A percentile compares a stretch with the other conserved stretches of the same genome.
Conservation (phyloP, 2,888 invertebrate genomes). For the Herminia tarsipennalis region DNA sequence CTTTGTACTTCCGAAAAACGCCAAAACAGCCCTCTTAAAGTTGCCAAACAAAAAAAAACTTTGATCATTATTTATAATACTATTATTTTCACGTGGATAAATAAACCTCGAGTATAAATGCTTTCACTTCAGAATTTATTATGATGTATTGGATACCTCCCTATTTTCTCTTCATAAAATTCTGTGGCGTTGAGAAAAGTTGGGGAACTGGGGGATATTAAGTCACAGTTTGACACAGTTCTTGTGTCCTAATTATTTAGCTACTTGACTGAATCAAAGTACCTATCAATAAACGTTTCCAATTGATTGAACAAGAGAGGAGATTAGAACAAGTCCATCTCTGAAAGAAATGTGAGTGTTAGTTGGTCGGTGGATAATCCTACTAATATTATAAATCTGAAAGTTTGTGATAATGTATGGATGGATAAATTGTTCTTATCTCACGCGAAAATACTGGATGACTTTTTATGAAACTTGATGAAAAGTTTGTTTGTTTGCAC, state of each 20-base stretch:
- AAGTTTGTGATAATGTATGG: too few relatives aligned
- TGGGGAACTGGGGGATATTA: slow-evolving; percentile 61
- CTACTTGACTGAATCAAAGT: slow-evolving; percentile 70
- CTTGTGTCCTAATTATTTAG: slow-evolving; percentile 70
- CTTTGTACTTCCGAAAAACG: slow-evolving; percentile 37
- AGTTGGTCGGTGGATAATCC: too few relatives aligned
- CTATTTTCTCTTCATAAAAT: slow-evolving; percentile 56
- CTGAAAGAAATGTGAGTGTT: too few relatives aligned
- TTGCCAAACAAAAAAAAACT: slow-evolving; percentile 58
- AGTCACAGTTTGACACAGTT: slow-evolving; percentile 61
- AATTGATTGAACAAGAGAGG: too few relatives aligned
- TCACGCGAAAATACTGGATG: too few relatives aligned
- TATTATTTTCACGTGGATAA: slow-evolving; percentile 64
- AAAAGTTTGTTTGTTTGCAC: too few relatives aligned
- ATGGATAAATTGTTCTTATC: too few relatives aligned
- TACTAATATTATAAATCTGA: too few relatives aligned
- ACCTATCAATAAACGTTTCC: too few relatives aligned
- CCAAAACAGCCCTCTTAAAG: slow-evolving; percentile 27
- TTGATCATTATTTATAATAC: slow-evolving; percentile 67
- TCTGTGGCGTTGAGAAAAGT: slow-evolving; percentile 45
- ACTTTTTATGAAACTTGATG: too few relatives aligned
- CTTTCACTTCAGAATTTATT: slow-evolving; percentile 61
- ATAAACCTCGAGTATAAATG: slow-evolving; percentile 45
- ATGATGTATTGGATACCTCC: slow-evolving; percentile 66
- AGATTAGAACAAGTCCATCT: too few relatives aligned